Base-by-base conservation (phyloP, 1,140 invertebrate genomes). In the Scaptomyza montana region DNA sequence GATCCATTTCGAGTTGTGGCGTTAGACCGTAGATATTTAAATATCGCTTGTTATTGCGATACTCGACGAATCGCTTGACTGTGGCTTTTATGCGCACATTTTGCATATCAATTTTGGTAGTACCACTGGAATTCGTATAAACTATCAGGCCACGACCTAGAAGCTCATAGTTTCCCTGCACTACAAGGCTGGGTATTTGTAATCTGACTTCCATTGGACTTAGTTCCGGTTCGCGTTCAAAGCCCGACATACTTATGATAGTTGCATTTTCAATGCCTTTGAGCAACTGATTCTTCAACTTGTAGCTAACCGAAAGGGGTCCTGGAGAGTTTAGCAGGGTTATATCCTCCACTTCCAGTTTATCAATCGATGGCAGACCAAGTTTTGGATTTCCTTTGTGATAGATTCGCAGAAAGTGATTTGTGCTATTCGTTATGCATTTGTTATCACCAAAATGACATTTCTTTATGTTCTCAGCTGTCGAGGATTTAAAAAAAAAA, bases 231-330 rank as follows among this genome's bases (percentile, higher is more conserved):
- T 63, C 30, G 1, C 46, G 43, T 3, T 66, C 30, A 7, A 78
- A 64, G 7, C 69, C 77, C 6, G 77, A 53, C 0, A 78, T 56
- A 0, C 8, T 8, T 9, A 10, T 28, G 0, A 77, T 36, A 0
- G 68, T 78, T 5, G 61, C 41, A 36, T 77, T 78, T n/a, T 77
- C 68, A 2, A 78, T 39, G 1, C 74, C 75, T 9, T 41, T 63
- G 0, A 67, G 21, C 0, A 67, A 1, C 7, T 62, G 36, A 55
- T 78, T 13, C 19, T 47, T 73, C 4, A 78, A 13, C 3, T 47
- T 53, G 10, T 66, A 64, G 28, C 36, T 45, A 36, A 68, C 53
- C 39, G 25, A 73, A 41, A 78, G 12, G 3, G 74, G 69, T 1
- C 57, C 62, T 0, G 69, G 64, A 5, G 57, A 63, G 5, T 73